phyloP scores from a whole-genome alignment of 2,888 invertebrate species.

The Chironomus riparius region DNA sequence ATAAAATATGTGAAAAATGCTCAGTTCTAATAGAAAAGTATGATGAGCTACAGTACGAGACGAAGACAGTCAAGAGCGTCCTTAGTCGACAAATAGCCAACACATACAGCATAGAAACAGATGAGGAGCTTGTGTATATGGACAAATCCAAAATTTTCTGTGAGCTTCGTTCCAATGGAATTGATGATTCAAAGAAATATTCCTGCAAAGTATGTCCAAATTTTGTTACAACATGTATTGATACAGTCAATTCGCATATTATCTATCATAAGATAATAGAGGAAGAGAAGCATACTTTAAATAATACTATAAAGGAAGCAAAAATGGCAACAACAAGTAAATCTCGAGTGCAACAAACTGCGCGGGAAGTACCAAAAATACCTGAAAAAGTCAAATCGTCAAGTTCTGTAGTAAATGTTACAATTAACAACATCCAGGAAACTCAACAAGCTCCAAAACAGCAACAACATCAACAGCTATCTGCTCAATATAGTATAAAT shows the following conservation, averaged over 20 bases:
- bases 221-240: neutral
- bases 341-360: neutral
- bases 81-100: neutral
- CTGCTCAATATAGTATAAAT: neutral
- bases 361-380: neutral
- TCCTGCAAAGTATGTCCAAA: slow-evolving; percentile 5
- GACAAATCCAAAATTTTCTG: slow-evolving; percentile 12
- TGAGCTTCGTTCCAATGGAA: neutral
- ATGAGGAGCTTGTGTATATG: neutral
- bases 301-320: neutral
- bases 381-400: neutral
- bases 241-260: slow-evolving; percentile 11
- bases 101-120: slow-evolving; percentile 5
- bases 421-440: neutral
- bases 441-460: neutral
- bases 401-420: neutral
- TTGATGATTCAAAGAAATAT: neutral
- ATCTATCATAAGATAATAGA: neutral
- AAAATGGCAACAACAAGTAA: neutral
- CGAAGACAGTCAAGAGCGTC: neutral
- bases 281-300: neutral
- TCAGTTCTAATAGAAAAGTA: slow-evolving; percentile 2
- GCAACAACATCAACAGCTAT: no score
- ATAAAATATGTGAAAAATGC: neutral
- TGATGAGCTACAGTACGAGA: slow-evolving; percentile 14